A percentile compares a stretch with the other conserved stretches of the same genome.
These are phyloP conservation scores for Phaenicophaeus curvirostris DNA, from an alignment of 2,797 vertebrate species.

Conservation along the genomic window DNA sequence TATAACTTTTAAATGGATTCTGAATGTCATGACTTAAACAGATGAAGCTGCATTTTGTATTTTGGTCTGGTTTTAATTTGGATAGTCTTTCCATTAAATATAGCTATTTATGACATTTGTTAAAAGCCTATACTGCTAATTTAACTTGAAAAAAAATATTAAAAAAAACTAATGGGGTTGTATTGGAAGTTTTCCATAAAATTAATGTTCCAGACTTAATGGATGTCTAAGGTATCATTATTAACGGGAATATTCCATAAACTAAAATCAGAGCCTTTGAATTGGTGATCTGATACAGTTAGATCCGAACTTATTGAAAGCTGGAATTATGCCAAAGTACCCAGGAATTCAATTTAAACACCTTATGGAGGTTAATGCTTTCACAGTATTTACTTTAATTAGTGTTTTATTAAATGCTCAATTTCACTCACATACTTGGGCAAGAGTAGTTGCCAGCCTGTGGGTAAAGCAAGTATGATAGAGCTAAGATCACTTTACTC, in stretches of 20 bases:
- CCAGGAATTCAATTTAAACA: constrained; percentile 82
- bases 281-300: constrained; percentile 78
- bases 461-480: background rate
- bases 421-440: constrained; percentile 55
- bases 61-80: constrained; percentile 80
- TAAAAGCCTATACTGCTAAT: constrained; percentile 82
- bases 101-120: constrained; percentile 83
- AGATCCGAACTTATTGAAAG: constrained; percentile 76
- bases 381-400: constrained; percentile 79
- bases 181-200: constrained; percentile 83
- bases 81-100: constrained; percentile 77
- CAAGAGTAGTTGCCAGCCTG: constrained; percentile 3
- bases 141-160: constrained; percentile 69
- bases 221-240: constrained; percentile 82
- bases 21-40: constrained; percentile 72
- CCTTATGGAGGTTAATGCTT: constrained; percentile 79
- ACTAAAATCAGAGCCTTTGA: constrained; percentile 76
- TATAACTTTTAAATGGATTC: constrained; percentile 58
- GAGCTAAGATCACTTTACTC: constrained; percentile 8
- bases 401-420: constrained; percentile 73
- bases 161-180: constrained; percentile 79
- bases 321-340: constrained; percentile 78
- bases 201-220: constrained; percentile 83
- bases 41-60: constrained; percentile 76
- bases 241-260: constrained; percentile 81